A percentile compares a stretch with the other conserved stretches of the same genome.
phyloP scores from a whole-genome alignment of 2,113 vertebrate species.

The Plotosus lineatus region DNA sequence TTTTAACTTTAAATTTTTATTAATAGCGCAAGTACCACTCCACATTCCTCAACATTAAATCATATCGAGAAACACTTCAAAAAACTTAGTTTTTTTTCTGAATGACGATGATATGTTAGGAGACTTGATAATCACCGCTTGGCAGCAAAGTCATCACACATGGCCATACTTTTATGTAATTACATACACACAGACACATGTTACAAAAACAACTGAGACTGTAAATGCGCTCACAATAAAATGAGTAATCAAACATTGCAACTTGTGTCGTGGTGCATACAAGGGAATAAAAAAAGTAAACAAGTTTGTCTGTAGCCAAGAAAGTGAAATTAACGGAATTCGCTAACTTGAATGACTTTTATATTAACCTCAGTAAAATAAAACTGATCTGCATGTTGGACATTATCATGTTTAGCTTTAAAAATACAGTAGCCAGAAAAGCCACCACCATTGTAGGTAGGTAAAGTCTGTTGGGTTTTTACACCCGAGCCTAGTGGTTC shows the following conservation, averaged over 20 bases:
- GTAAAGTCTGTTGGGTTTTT: too few species aligned
- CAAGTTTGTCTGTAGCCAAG: not conserved
- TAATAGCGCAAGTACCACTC: not conserved
- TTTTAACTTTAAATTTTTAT: not conserved
- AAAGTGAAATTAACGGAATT: not conserved
- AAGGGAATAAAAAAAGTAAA: not conserved
- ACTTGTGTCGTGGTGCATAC: not conserved
- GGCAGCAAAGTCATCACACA: not conserved
- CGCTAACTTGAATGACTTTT: not conserved
- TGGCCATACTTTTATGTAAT: not conserved
- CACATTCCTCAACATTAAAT: not conserved
- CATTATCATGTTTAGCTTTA: too few species aligned
- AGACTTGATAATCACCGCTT: not conserved
- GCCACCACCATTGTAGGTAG: too few species aligned
- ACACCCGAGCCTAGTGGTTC: too few species aligned
- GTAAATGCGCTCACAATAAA: not conserved
- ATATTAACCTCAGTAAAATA: not conserved
- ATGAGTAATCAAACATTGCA: not conserved
- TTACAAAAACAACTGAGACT: not conserved
- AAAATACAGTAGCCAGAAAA: too few species aligned
- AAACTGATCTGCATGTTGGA: too few species aligned
- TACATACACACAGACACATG: not conserved
- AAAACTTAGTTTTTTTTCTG: not conserved
- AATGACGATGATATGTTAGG: not conserved
- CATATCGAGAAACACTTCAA: not conserved